Evolutionary conservation across 2,797 vertebrate species (phyloP).

Genomic region (Scyliorhinus canicula): DNA sequence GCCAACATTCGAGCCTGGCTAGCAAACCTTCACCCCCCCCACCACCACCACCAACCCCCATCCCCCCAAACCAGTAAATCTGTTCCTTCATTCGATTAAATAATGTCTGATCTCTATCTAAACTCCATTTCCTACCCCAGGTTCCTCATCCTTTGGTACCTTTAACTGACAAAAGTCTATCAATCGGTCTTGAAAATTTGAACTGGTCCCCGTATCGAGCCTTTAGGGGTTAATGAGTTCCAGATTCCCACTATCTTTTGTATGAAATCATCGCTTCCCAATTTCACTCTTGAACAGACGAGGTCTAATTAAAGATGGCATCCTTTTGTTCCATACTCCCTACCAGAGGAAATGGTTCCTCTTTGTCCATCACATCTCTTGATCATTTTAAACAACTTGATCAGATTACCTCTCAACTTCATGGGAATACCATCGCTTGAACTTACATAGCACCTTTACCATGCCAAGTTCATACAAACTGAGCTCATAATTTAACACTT

Average conservation of each 20-base stretch:
- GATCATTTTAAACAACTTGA: background rate
- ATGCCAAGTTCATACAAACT: background rate
- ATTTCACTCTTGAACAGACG: background rate
- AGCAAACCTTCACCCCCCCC: background rate
- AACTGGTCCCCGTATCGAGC: background rate
- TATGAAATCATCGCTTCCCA: background rate
- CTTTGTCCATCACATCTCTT: background rate
- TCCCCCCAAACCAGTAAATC: too few species aligned
- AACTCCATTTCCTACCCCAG: background rate
- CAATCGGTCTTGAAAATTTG: background rate
- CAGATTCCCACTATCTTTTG: background rate
- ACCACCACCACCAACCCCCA: too few species aligned
- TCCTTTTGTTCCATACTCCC: background rate
- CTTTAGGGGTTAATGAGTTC: background rate
- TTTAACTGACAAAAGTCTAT: background rate
- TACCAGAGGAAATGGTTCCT: background rate
- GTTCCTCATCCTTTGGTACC: background rate
- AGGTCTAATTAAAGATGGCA: background rate
- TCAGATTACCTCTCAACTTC: background rate
- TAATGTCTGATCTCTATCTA: background rate
- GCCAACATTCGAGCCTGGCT: background rate
- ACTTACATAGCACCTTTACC: background rate
- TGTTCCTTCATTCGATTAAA: background rate
- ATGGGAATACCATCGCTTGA: background rate
- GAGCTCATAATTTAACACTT: background rate